Base-by-base conservation (phyloP, 2,888 invertebrate genomes). In the Papilio gigon region DNA sequence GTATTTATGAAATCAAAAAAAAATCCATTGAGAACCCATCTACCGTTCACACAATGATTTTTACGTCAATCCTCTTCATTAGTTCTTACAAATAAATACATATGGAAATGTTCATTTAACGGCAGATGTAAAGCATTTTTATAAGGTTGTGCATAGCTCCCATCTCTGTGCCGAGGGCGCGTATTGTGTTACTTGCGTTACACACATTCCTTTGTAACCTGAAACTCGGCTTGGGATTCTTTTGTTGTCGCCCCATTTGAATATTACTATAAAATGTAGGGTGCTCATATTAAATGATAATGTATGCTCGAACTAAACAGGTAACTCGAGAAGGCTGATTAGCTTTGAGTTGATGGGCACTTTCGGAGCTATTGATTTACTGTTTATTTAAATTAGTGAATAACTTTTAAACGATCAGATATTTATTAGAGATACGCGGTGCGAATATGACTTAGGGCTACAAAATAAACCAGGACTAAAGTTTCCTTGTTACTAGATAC, bases 191-290 rank as follows among this genome's bases (percentile, higher is more conserved):
- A 86, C 90, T 80, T 83, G 78, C 82, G 85, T 78, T 82, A 81
- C 81, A 84, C 83, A 82, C 86, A 86, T 85, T 87, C 85, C n/a
- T 86, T 85, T 86, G 89, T 85, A 90, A 90, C 84, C 78, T 81
- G 87, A 89, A 82, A 85, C 79, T 76, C 75, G 82, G 80, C 78
- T 84, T 84, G 85, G 85, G 84, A 86, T 85, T 86, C 89, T 85
- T 89, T 90, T 90, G 88, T 89, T 85, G 82, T 79, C 80, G 79
- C 81, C 83, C 82, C 81, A 89, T 90, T 89, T 90, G 86, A 91
- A 90, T 91, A 89, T 89, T 85, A 84, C 86, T 84, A 84, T 84
- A 86, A 86, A 86, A 81, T 83, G 85, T 86, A 84, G 83, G 83
- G 83, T 78, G 79, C 80, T 79, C 76, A 80, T 78, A 81, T 78